A percentile compares a stretch with the other conserved stretches of the same genome.
Evolutionary conservation across 2,797 vertebrate genomes (phyloP).

Genomic region (Aplochiton taeniatus): DNA sequence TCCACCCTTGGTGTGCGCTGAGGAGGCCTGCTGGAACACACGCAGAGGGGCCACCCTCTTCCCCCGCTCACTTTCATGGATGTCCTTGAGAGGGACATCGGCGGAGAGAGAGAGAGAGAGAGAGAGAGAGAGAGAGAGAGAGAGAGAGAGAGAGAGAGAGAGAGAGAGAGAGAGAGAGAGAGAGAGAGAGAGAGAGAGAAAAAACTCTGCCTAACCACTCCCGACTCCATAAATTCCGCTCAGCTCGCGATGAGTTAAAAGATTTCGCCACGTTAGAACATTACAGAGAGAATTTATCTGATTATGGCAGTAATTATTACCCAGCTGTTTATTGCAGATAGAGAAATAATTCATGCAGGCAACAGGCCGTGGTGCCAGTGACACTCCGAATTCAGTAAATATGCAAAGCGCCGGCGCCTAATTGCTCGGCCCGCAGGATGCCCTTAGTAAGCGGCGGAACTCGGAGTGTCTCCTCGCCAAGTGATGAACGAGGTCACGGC

Average conservation of each 20-base stretch:
- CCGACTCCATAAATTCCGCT: constrained; percentile 83
- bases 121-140: constrained; percentile 69
- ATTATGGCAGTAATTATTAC: constrained; percentile 98
- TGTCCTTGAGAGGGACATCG: constrained; percentile 91
- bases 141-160: constrained; percentile 39
- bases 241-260: constrained; percentile 84
- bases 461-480: constrained; percentile 99
- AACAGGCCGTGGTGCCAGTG: constrained; percentile 95
- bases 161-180: constrained; percentile 66
- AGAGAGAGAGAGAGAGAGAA: constrained; percentile 66
- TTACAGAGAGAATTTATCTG: constrained; percentile 96
- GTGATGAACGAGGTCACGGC: constrained; percentile 99
- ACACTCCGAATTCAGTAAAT: constrained; percentile 98
- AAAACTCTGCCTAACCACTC: constrained; percentile 69
- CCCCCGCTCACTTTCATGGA: constrained; percentile 64
- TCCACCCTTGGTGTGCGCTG: constrained; percentile 53
- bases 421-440: constrained; percentile 97
- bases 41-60: constrained; percentile 51
- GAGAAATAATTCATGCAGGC: constrained; percentile 99
- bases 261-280: constrained; percentile 86
- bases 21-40: constrained; percentile 62
- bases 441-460: constrained; percentile 97
- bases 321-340: constrained; percentile 98
- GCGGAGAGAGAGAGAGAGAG: constrained; percentile 59
- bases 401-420: constrained; percentile 97